A percentile compares a stretch with the other conserved stretches of the same genome.
phyloP scores from a whole-genome alignment of 1,140 invertebrate genomes.

The Pseudomyrmex concolor region DNA sequence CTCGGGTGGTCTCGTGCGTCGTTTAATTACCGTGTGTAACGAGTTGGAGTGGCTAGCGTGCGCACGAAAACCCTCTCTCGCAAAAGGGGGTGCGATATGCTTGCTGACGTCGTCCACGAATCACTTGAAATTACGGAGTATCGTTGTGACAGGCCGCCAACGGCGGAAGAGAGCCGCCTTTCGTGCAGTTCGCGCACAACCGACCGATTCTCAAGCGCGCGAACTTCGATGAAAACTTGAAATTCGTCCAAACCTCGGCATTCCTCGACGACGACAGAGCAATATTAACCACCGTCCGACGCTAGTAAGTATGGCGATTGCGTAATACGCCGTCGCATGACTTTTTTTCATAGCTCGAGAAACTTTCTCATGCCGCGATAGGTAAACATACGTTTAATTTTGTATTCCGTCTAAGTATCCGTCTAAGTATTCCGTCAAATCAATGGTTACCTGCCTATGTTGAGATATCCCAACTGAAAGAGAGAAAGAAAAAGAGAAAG shows the following conservation, averaged over 20 bases:
- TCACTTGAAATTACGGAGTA: slow-evolving; percentile 77
- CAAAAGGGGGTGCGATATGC: slow-evolving; percentile 78
- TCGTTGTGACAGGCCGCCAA: slow-evolving; percentile 67
- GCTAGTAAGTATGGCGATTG: slow-evolving; percentile 42
- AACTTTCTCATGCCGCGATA: neutral
- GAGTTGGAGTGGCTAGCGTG: slow-evolving; percentile 84
- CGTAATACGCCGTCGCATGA: neutral
- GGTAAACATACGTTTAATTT: neutral
- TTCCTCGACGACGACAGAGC: neutral
- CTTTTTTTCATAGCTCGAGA: slow-evolving; percentile 12
- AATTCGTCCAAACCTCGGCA: slow-evolving; percentile 37
- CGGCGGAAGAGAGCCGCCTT: slow-evolving; percentile 61
- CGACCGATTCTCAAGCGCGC: slow-evolving; percentile 2
- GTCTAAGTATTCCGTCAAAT: neutral
- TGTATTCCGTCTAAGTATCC: neutral
- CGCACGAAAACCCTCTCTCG: slow-evolving; percentile 79
- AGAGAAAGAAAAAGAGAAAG: too few species aligned
- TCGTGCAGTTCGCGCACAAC: slow-evolving; percentile 45
- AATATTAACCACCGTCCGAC: slow-evolving; percentile 17
- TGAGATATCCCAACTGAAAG: neutral
- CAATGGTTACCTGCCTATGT: neutral
- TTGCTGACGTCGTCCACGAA: slow-evolving; percentile 78
- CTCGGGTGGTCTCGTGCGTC: slow-evolving; percentile 82
- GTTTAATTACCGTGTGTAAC: slow-evolving; percentile 85
- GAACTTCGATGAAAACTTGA: slow-evolving; percentile 38